These are phyloP conservation scores for Ichneumon xanthorius DNA, from an alignment of 2,888 invertebrate genomes.

Conservation along the genomic window DNA sequence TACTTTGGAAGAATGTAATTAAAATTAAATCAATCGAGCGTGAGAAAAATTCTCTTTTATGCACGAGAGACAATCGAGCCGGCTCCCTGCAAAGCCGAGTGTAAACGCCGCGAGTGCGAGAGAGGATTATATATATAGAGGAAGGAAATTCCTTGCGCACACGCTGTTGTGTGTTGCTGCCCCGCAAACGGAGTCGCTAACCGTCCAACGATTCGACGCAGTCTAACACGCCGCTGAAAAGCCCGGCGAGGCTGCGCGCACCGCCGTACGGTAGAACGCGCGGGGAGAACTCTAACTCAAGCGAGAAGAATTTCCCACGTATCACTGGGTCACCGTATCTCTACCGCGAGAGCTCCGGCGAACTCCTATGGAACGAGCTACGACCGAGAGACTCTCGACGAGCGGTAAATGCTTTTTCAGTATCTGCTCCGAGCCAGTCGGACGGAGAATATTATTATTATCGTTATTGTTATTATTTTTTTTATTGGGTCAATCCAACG, in stretches of 20 bases:
- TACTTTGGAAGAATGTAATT: conserved; percentile 60
- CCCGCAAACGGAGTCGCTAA: conserved; percentile 44
- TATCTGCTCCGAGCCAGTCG: conserved; percentile 4
- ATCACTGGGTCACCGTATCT: conserved; percentile 69
- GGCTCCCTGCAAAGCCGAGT: not conserved
- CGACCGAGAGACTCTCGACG: conserved; percentile 37
- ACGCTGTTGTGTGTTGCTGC: conserved; percentile 17
- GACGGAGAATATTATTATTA: conserved; percentile 20
- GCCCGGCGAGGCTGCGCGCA: not conserved
- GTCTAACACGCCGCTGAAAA: conserved; percentile 37
- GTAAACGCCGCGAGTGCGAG: conserved; percentile 29
- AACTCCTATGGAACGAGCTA: not conserved
- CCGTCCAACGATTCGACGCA: conserved; percentile 45
- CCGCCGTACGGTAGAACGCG: not conserved
- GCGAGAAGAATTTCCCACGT: conserved; percentile 71
- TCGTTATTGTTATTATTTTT: not conserved
- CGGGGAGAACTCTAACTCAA: conserved; percentile 41
- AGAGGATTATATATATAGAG: conserved; percentile 28
- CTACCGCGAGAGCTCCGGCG: conserved; percentile 13
- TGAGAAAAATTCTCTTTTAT: conserved; percentile 67
- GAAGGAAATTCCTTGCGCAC: conserved; percentile 60
- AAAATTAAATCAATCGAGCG: conserved; percentile 68
- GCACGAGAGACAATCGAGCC: conserved; percentile 61
- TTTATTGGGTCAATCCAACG: not conserved
- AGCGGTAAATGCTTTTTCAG: conserved; percentile 67